A percentile compares a stretch with the other conserved stretches of the same genome.
These are phyloP conservation scores for Rhinolophus sinicus DNA, from an alignment of 2,113 vertebrate genomes.

Conservation along the genomic window DNA sequence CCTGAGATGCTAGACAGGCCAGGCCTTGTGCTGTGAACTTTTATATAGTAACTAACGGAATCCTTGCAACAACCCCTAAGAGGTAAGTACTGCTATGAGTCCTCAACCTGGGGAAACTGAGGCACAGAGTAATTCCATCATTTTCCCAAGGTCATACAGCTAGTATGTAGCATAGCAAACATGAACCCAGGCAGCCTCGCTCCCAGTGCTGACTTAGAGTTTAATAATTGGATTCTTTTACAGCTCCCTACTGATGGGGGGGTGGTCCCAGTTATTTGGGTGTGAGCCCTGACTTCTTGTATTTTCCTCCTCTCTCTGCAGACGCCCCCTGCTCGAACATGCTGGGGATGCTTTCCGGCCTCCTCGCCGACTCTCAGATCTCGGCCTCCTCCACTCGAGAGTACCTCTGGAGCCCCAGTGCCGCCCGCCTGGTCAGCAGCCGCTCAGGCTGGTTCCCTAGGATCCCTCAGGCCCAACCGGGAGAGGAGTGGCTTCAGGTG, in stretches of 20 bases:
- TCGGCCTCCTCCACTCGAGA: constrained; percentile 95
- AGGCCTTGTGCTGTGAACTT: not conserved
- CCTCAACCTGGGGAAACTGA: not conserved
- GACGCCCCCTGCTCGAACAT: constrained; percentile 96
- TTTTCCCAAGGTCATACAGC: not conserved
- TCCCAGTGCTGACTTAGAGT: not conserved
- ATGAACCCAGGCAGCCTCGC: not conserved
- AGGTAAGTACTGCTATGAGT: not conserved
- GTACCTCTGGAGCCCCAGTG: constrained; percentile 94
- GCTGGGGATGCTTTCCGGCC: constrained; percentile 96
- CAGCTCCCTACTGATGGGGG: not conserved
- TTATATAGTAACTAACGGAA: not conserved
- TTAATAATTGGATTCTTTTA: not conserved
- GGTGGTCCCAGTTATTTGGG: not conserved
- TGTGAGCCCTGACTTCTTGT: not conserved
- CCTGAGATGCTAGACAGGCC: not conserved
- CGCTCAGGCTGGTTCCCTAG: constrained; percentile 96
- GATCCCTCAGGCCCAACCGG: constrained; percentile 91
- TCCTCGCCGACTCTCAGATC: constrained; percentile 95
- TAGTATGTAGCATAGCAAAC: not conserved
- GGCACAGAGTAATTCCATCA: not conserved
- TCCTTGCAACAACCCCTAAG: not conserved
- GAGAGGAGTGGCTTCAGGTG: constrained; percentile 97
- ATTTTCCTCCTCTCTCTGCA: constrained; percentile 73
- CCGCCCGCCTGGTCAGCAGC: constrained; percentile 95